Conservation (phyloP, 2,797 vertebrate genomes). For the Myripristis murdjan region DNA sequence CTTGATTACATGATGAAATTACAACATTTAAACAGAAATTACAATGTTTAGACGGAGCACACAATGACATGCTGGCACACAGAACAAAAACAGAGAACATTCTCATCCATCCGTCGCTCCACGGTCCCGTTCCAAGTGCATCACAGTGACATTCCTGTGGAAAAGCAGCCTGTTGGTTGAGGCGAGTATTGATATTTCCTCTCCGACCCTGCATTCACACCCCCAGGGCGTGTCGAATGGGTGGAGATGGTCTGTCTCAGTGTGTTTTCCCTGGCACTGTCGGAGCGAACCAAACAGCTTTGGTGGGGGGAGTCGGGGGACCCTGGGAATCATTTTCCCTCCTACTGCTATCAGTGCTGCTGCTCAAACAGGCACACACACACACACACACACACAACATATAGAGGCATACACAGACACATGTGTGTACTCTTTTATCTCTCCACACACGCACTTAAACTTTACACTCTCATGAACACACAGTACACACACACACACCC, state of each 20-base stretch:
- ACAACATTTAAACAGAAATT: no score
- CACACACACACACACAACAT: conserved; percentile 25
- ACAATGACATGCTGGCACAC: no score
- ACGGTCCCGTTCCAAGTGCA: conserved; percentile 9
- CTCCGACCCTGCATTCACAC: conserved; percentile 55
- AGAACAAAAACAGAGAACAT: background rate
- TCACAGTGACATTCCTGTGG: conserved; percentile 28
- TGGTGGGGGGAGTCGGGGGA: conserved; percentile 9
- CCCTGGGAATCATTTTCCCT: conserved; percentile 59
- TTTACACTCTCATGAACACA: no score
- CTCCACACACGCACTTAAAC: conserved; percentile 6
- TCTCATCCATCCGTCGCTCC: conserved; percentile 1
- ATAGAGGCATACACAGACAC: conserved; percentile 46
- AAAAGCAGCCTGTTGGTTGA: conserved; percentile 55
- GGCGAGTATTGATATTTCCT: conserved; percentile 68
- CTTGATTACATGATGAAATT: no score
- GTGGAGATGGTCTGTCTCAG: conserved; percentile 71
- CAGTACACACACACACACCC: conserved; percentile 37
- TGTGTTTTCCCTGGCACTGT: conserved; percentile 64
- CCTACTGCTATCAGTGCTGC: conserved; percentile 50
- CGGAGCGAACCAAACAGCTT: conserved; percentile 61
- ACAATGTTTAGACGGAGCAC: no score
- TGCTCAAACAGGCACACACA: conserved; percentile 43
- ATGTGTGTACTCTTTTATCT: conserved; percentile 27
- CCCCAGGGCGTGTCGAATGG: conserved; percentile 68